Base-by-base conservation (phyloP, 2,888 invertebrate genomes). In the Camponotus fellah region DNA sequence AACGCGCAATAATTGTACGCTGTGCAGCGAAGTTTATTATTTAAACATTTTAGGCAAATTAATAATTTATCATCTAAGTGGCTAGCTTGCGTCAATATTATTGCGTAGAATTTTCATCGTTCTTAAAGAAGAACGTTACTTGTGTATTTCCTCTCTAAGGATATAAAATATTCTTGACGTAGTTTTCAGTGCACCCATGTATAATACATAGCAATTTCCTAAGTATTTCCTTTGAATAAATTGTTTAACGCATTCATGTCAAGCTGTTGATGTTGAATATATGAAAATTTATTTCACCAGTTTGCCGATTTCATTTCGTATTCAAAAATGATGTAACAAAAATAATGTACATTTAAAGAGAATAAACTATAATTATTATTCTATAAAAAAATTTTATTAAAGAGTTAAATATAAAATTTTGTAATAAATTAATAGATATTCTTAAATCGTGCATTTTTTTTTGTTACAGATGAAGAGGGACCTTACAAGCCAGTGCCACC, bases 401-500 rank as follows among this genome's bases (percentile, higher is more conserved):
- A 21, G 53, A 17, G 4, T 17, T 64, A 14, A 37, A 64, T 32
- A 21, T 40, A 65, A 65, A 40, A 9, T 10, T 14, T 46, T 34
- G 17, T 6, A 17, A 32, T 43, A 26, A 40, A 49, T 49, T 17
- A 49, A 49, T 49, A 17, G 17, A 49, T 53, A n/a, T 53, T 53
- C n/a, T 53, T 2, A 53, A 53, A 37, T 58, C n/a, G n/a, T 12
- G 37, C n/a, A 17, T 62, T 60, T 62, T 60, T 60, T 46, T 6
- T 40, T 12, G n/a, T 56, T 95, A 49, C 94, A 95, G 95, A 95
- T 95, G 95, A 95, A 95, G 95, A 95, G 94, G 96, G 96, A 95
- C 95, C 96, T 94, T 96, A 95, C 95, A 96, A 96, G 95, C 95
- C 96, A 91, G 95, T 96, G 92, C 96, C 96, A 89, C 96, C 96